A percentile compares a stretch with the other conserved stretches of the same genome.
These are phyloP conservation scores for Macrotus californicus DNA, from an alignment of 2,113 vertebrate species.

Conservation along the genomic window DNA sequence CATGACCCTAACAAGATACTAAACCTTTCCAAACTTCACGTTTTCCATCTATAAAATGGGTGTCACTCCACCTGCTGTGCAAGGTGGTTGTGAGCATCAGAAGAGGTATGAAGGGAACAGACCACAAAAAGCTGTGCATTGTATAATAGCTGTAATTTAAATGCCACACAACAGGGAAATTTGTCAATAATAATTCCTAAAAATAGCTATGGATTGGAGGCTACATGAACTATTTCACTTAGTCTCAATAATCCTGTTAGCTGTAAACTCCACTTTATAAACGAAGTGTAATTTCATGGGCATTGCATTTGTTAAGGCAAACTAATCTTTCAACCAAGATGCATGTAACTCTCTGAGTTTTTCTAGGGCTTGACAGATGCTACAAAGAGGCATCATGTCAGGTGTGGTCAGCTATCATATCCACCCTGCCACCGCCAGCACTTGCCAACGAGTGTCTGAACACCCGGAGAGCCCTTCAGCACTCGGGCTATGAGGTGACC, in stretches of 20 bases:
- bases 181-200: neutral
- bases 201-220: neutral
- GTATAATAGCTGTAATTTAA: neutral
- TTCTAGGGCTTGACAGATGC: neutral
- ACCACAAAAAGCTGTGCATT: neutral
- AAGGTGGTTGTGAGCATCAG: neutral
- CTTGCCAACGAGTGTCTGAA: neutral
- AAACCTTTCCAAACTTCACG: neutral
- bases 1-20: neutral
- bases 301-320: neutral
- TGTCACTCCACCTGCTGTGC: neutral
- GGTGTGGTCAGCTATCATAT: no score
- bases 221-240: neutral
- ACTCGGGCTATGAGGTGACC: neutral
- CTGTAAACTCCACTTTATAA: neutral
- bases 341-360: neutral
- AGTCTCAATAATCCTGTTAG: neutral
- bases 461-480: neutral
- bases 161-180: neutral
- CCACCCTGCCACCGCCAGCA: accelerated
- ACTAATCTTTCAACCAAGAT: neutral
- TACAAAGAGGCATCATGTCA: neutral
- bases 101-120: neutral
- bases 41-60: neutral
- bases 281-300: neutral